These are phyloP conservation scores for Orthosia incerta DNA, from an alignment of 2,888 invertebrate genomes.

Conservation along the genomic window DNA sequence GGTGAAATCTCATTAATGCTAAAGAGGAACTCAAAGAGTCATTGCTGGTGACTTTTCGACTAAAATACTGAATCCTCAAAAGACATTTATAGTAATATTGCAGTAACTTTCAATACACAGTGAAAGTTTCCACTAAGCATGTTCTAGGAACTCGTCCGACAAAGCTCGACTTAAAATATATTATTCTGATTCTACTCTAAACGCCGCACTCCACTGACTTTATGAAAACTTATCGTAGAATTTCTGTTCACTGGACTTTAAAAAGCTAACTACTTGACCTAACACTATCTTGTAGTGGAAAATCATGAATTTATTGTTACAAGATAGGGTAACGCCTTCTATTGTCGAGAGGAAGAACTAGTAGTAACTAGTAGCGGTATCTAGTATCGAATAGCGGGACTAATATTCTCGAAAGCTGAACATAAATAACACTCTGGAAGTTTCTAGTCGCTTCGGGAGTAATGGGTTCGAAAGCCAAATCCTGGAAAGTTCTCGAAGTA, in stretches of 20 bases:
- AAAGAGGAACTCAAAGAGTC: neutral
- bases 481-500: no score
- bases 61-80: neutral
- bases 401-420: no score
- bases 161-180: slow-evolving; percentile 15
- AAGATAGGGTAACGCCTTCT: no score
- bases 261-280: neutral
- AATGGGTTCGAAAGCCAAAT: no score
- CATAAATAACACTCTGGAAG: no score
- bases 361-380: no score
- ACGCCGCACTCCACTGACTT: slow-evolving; percentile 1
- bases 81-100: neutral
- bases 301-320: neutral
- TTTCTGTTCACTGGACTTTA: neutral
- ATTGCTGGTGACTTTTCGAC: no score
- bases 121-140: slow-evolving; percentile 13
- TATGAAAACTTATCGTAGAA: slow-evolving; percentile 3
- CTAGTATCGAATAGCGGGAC: no score
- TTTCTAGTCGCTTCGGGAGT: no score
- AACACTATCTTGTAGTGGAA: neutral
- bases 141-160: slow-evolving; percentile 14
- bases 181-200: slow-evolving; percentile 4
- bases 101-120: slow-evolving; percentile 1
- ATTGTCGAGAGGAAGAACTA: no score
- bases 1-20: no score